Conservation (phyloP, 2,113 vertebrate species). For the Myotis brandtii region DNA sequence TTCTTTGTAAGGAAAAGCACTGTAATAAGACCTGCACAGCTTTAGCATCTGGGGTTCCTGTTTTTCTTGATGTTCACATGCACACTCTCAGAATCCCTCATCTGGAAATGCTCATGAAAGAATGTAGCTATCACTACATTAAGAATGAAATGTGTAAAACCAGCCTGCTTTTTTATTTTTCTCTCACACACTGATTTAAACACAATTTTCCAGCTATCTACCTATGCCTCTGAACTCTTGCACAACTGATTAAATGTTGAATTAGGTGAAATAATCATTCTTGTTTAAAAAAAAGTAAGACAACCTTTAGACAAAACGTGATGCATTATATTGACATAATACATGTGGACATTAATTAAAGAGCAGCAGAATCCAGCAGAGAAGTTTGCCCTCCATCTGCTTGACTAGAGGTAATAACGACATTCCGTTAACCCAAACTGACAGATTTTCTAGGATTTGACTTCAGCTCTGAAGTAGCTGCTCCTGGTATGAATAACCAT, state of each 20-base stretch:
- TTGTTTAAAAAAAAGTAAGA: slow-evolving; percentile 79
- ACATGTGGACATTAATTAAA: slow-evolving; percentile 91
- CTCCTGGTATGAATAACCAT: slow-evolving; percentile 84
- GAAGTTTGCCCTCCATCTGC: slow-evolving; percentile 91
- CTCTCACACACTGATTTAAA: slow-evolving; percentile 2
- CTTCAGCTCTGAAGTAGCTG: slow-evolving; percentile 82
- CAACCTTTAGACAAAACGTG: slow-evolving; percentile 81
- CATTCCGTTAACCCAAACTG: slow-evolving; percentile 88
- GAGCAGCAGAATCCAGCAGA: slow-evolving; percentile 88
- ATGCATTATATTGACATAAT: slow-evolving; percentile 90
- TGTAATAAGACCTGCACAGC: background rate
- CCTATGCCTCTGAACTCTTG: slow-evolving; percentile 15
- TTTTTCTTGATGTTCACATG: slow-evolving; percentile 40
- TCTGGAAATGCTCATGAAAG: slow-evolving; percentile 8
- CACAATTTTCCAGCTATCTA: background rate
- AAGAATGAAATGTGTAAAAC: background rate
- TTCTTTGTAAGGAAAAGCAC: background rate
- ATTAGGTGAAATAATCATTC: slow-evolving; percentile 85
- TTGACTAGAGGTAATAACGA: slow-evolving; percentile 91
- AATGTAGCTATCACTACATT: background rate
- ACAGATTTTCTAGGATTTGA: slow-evolving; percentile 89
- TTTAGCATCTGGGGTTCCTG: slow-evolving; percentile 25
- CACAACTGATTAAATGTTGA: slow-evolving; percentile 82
- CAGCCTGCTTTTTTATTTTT: background rate
- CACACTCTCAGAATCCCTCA: background rate